Evolutionary conservation across 2,797 vertebrate species (phyloP), one percentile per base, ranked within the genome.

Genomic region (Hydrophis major): DNA sequence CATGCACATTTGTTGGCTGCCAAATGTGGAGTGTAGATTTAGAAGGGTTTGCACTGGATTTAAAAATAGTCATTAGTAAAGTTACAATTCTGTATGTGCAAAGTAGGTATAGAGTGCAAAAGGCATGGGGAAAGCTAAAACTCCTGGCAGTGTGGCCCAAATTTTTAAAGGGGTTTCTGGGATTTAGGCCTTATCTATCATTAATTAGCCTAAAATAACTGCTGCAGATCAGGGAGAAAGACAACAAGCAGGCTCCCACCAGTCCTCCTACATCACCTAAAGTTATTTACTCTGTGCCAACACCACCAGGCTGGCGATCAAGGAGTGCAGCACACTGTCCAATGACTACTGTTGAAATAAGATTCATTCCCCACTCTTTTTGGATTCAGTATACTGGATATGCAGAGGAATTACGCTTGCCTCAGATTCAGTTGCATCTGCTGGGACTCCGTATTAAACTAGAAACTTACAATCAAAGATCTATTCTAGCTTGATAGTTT

Each of bases 1-100:
- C 53, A 25, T 66, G 55, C 57, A 94, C 89, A 92, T 95, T 94
- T 94, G 93, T 93, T 55, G 0, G n/a, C 86, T 92, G 4, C 50
- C 60, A 91, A 78, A 78, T 74, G 18, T 18, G 83, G 42, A 56
- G 6, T 57, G 37, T 63, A 89, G 25, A 28, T 63, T 66, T 37
- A 88, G 27, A 88, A 87, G 22, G 27, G 25, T 91, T 63, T 88
- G 47, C 42, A 28, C 42, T 91, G 13, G 69, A 32, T 91, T 86
- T 89, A 63, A 69, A 88, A 83, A 25, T 53, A 63, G 66, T 66
- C 42, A 37, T 56, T 25, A 60, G n/a, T 56, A 86, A 28, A 63
- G 4, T 13, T 47, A 55, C 66, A 27, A 95, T 93, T 91, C 53
- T 63, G 11, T 87, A 93, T 93, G 91, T 61, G 47, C 27, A 87